These are phyloP conservation scores for Isurus oxyrinchus DNA, from an alignment of 2,113 vertebrate genomes.

Conservation along the genomic window DNA sequence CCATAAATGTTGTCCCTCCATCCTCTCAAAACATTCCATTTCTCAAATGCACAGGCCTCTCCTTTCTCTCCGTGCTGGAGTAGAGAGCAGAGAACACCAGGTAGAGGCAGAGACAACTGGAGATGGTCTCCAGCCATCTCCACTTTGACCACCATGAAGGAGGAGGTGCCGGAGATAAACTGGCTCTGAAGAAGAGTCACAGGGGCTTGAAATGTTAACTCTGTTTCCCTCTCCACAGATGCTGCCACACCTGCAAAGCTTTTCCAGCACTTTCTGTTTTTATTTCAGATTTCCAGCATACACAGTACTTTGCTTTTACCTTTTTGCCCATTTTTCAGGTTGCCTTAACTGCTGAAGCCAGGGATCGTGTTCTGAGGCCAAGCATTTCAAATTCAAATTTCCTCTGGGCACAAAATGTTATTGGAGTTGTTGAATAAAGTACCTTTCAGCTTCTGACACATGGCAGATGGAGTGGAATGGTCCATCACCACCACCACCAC, in stretches of 20 bases:
- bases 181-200: not conserved
- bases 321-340: not conserved
- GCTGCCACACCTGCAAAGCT: no score
- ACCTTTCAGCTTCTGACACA: not conserved
- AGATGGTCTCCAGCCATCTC: not conserved
- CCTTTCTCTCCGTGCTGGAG: no score
- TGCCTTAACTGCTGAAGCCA: not conserved
- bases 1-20: not conserved
- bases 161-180: not conserved
- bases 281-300: no score
- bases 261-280: no score
- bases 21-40: not conserved
- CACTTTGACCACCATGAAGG: not conserved
- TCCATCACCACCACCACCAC: no score
- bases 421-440: not conserved
- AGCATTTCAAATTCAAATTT: not conserved
- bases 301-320: no score
- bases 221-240: no score
- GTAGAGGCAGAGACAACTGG: not conserved
- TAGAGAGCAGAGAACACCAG: not conserved
- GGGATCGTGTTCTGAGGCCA: not conserved
- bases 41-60: no score
- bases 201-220: no score
- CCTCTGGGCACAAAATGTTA: not conserved
- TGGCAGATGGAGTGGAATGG: not conserved